Evolutionary conservation across 2,888 invertebrate species (phyloP), one percentile per base, ranked within the genome.

Genomic region (Phengaris alcon): DNA sequence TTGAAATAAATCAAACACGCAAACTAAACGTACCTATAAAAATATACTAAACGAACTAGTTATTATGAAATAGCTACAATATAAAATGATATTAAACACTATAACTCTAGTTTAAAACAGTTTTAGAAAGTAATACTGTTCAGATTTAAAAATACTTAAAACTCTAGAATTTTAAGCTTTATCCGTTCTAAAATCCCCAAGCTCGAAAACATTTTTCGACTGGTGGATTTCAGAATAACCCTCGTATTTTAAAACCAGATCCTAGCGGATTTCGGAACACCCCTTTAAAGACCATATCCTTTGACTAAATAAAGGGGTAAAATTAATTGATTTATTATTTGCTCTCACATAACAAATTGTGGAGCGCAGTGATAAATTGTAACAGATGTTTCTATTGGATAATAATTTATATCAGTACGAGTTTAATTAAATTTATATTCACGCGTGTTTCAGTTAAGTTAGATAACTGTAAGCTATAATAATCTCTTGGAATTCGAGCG

Each of bases 371-470:
- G 12, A 64, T 64, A 64, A 64, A 64, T 44, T 7, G 64, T 64
- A 64, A 69, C 69, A 69, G 69, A 69, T 69, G 69, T 46, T 69
- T 9, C 69, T n/a, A 69, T 69, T n/a, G 35, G 64, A 64, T 64
- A 64, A 69, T 69, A 69, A 69, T 69, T 69, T 48, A 69, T 69
- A 48, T 69, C 69, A 75, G 55, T 52, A 35, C 52, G 72, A 35
- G 44, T 64, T 64, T 73, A 54, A 73, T 54, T 73, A 13, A 52
- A 73, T 73, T 54, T 73, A 73, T 54, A 22, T 73, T 73, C 54
- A 52, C 54, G 54, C 52, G 22, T 35, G 48, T 52, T 54, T 73
- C 64, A 64, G 64, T 64, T 64, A 35, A 64, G 35, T 64, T 64
- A 64, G 64, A 64, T 64, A 64, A 64, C 64, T 64, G 64, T 64